Evolutionary conservation across 2,797 vertebrate genomes (phyloP), one percentile per base, ranked within the genome.

Genomic region (Ctenosaura bakeri): DNA sequence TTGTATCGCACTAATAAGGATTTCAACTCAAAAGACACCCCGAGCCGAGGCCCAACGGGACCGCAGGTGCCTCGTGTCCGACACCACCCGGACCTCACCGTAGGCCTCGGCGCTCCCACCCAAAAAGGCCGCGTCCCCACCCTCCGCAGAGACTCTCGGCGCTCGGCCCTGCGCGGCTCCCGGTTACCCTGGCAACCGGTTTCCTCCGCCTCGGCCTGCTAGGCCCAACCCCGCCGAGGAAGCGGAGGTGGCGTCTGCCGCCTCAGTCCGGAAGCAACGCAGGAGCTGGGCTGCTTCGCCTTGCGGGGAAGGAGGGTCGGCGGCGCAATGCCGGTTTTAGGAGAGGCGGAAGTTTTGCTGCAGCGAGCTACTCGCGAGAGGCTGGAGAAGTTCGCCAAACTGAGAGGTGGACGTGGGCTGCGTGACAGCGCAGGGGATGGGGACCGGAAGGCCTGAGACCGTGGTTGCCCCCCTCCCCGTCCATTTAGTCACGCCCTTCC

Each of bases 341-440:
- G 0, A 0, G 5, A 29, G 13, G 0, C 76, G 2, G 77, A 71
- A 12, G 0, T n/a, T 0, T 26, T 59, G 29, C 86, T 95, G n/a
- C 87, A 46, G 46, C 90, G 90, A 76, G 92, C 92, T 24, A 95
- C 95, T 2, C 91, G 3, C 20, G 76, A 89, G 86, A 95, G 93
- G 56, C 85, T 97, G 89, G 83, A 13, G 85, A 94, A 62, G 24
- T 91, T 94, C 62, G 84, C 84, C 16, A 62, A 12, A 22, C 88
- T 94, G 62, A 82, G 93, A 92, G 93, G 92, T 93, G 83, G 89
- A 16, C 26, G 4, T 0, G 20, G 38, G 18, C 42, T 3, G 42
- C 42, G 42, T 4, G 42, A 4, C 42, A 46, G 42, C 42, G 42
- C 35, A 6, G 46, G 18, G 42, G 8, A 9, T n/a, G 26, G 9